These are phyloP conservation scores for Drosophila athabasca DNA, from an alignment of 1,140 invertebrate genomes.

Conservation along the genomic window DNA sequence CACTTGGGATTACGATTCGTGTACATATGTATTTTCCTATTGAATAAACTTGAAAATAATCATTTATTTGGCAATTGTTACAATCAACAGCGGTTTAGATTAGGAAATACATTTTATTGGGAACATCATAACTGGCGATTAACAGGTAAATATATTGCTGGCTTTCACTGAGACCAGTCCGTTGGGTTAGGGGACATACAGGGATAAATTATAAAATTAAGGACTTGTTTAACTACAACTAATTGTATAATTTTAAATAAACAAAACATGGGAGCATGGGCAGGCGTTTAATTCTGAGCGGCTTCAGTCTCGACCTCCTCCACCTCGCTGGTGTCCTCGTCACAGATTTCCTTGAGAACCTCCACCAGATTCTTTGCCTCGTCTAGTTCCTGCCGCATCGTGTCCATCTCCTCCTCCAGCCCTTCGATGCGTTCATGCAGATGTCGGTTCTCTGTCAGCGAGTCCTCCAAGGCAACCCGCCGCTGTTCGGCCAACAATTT, in stretches of 20 bases:
- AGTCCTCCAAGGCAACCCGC: conserved; percentile 85
- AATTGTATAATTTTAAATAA: conserved; percentile 53
- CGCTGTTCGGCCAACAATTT: conserved; percentile 87
- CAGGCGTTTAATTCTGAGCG: conserved; percentile 28
- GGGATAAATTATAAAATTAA: conserved; percentile 40
- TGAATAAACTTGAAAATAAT: background rate
- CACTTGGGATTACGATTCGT: background rate
- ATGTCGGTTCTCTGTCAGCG: conserved; percentile 86
- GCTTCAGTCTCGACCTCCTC: conserved; percentile 31
- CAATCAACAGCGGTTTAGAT: conserved; percentile 2
- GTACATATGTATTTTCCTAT: no score
- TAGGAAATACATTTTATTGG: conserved; percentile 61
- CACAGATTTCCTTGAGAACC: conserved; percentile 86
- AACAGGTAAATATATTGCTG: conserved; percentile 67
- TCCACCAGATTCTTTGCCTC: conserved; percentile 86
- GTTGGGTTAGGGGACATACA: conserved; percentile 38
- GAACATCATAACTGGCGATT: conserved; percentile 45
- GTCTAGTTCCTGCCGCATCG: conserved; percentile 87
- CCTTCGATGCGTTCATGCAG: conserved; percentile 84
- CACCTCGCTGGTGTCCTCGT: conserved; percentile 66
- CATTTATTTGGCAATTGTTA: conserved; percentile 1
- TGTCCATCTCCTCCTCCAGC: conserved; percentile 86
- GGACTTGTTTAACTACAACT: conserved; percentile 49
- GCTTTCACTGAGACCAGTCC: conserved; percentile 55
- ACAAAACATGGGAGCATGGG: conserved; percentile 32